Conservation (phyloP, 2,888 invertebrate species). For the Lithophane socia region DNA sequence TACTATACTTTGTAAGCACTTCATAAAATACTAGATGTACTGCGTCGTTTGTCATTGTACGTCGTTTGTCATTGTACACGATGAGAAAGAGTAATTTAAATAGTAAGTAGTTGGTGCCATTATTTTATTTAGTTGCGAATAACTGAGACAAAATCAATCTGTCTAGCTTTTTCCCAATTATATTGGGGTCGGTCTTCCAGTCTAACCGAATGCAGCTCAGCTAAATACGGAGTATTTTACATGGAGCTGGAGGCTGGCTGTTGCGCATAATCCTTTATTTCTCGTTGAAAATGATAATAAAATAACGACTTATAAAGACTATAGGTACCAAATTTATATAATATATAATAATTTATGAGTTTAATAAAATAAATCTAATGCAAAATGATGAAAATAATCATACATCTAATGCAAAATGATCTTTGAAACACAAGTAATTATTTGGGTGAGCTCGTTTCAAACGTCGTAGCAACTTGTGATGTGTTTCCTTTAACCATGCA, state of each 20-base stretch:
- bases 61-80: constrained; percentile 13
- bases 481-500: no score
- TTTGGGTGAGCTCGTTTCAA: no score
- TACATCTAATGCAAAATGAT: no score
- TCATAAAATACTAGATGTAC: neutral
- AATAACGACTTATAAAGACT: neutral
- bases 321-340: neutral
- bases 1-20: constrained; percentile 37
- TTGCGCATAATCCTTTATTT: neutral
- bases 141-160: neutral
- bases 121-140: neutral
- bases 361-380: neutral
- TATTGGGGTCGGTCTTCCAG: no score
- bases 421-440: no score
- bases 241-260: no score
- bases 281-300: neutral
- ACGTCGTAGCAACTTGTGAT: no score
- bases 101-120: neutral
- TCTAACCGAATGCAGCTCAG: no score
- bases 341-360: no score
- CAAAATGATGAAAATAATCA: neutral
- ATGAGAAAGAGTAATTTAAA: constrained; percentile 15
- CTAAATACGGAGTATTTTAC: no score
- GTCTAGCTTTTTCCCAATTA: no score
- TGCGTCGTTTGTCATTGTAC: constrained; percentile 28